Evolutionary conservation across 2,113 vertebrate genomes (phyloP).

Genomic region (Rhea americana): DNA sequence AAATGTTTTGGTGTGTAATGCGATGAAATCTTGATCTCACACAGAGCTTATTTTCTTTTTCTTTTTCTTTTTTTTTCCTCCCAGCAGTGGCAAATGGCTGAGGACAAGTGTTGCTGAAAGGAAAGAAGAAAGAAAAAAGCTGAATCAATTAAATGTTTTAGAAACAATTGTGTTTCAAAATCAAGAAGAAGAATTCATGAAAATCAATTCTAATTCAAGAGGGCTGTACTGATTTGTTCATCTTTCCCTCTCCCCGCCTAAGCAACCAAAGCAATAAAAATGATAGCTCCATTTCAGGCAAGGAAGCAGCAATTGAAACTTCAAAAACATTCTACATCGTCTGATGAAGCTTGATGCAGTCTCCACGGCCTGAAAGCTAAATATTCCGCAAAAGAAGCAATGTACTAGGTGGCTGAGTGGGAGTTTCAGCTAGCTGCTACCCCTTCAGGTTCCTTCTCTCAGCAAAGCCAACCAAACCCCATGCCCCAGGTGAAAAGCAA

Average conservation of each 20-base stretch:
- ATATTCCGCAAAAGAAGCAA: slow-evolving; percentile 62
- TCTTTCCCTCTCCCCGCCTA: slow-evolving; percentile 28
- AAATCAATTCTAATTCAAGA: slow-evolving; percentile 62
- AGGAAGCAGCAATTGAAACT: slow-evolving; percentile 56
- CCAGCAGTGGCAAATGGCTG: slow-evolving; percentile 43
- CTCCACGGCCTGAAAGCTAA: slow-evolving; percentile 60
- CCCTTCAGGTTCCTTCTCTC: slow-evolving; percentile 18
- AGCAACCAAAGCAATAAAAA: slow-evolving; percentile 62
- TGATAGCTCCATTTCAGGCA: slow-evolving; percentile 38
- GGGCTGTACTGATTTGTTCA: slow-evolving; percentile 40
- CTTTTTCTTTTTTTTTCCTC: neutral
- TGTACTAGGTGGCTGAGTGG: slow-evolving; percentile 26
- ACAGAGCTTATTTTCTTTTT: slow-evolving; percentile 35
- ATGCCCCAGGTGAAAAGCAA: neutral
- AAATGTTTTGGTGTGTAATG: slow-evolving; percentile 71
- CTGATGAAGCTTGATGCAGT: slow-evolving; percentile 57
- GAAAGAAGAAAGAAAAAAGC: neutral
- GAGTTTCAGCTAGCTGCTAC: slow-evolving; percentile 52
- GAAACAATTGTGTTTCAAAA: slow-evolving; percentile 59
- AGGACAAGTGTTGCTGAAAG: slow-evolving; percentile 59
- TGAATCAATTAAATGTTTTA: slow-evolving; percentile 54
- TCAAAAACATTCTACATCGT: slow-evolving; percentile 35
- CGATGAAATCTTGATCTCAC: slow-evolving; percentile 66
- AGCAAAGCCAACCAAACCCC: neutral
- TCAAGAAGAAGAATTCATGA: slow-evolving; percentile 49